These are phyloP conservation scores for Drosophila auraria DNA, from an alignment of 1,140 invertebrate species.

Conservation along the genomic window DNA sequence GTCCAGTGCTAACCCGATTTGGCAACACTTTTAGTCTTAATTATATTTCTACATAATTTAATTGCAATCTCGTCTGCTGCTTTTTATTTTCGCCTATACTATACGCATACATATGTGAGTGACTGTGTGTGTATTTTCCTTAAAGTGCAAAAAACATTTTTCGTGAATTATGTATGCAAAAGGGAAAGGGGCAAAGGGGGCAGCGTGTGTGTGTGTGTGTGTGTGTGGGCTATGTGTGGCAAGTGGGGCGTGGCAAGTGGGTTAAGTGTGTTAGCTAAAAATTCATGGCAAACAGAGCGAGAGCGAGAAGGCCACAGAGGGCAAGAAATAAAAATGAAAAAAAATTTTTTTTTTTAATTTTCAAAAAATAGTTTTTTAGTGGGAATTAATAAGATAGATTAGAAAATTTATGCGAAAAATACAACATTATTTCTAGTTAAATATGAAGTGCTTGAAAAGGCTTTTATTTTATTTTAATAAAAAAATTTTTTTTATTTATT, in stretches of 20 bases:
- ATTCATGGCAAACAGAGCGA: slow-evolving; percentile 59
- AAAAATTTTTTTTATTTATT: too few relatives aligned
- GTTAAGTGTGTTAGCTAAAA: slow-evolving; percentile 80
- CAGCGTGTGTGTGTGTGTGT: too few relatives aligned
- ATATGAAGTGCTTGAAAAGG: too few relatives aligned
- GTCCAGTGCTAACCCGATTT: slow-evolving; percentile 27
- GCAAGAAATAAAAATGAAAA: not conserved
- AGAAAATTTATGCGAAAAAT: not conserved
- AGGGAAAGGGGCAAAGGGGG: slow-evolving; percentile 7
- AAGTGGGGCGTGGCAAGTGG: slow-evolving; percentile 62
- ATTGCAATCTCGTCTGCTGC: slow-evolving; percentile 30
- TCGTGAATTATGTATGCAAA: slow-evolving; percentile 74
- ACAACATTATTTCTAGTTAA: too few relatives aligned
- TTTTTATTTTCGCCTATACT: slow-evolving; percentile 40
- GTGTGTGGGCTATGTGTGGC: slow-evolving; percentile 23
- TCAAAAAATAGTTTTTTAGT: not conserved
- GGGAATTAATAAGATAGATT: not conserved
- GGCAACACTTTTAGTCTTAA: slow-evolving; percentile 42
- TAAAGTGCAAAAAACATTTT: slow-evolving; percentile 74
- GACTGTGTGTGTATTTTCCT: slow-evolving; percentile 48
- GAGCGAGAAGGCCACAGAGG: slow-evolving; percentile 7
- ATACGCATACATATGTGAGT: not conserved
- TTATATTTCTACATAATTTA: slow-evolving; percentile 54
- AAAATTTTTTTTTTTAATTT: not conserved
- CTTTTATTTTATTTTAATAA: too few relatives aligned